phyloP scores from a whole-genome alignment of 2,888 invertebrate genomes.

The Dermolepida albohirtum region DNA sequence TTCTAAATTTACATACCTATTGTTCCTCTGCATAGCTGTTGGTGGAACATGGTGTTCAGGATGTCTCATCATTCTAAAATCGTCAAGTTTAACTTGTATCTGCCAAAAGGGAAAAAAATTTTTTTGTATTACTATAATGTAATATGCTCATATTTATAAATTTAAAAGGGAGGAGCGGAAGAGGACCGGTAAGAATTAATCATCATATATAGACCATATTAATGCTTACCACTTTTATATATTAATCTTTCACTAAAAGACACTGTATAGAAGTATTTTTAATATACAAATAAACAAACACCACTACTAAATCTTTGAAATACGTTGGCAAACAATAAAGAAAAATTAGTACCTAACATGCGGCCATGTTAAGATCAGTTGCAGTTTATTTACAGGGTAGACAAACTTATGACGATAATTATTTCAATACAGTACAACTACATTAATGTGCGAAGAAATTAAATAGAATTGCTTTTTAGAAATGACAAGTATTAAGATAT shows the following conservation, averaged over 20 bases:
- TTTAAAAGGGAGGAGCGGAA: slow-evolving; percentile 39
- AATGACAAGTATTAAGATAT: no score
- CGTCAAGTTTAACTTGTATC: slow-evolving; percentile 21
- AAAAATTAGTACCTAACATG: slow-evolving; percentile 83
- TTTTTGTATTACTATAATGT: slow-evolving; percentile 28
- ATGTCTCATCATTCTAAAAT: slow-evolving; percentile 63
- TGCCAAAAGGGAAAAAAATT: not conserved
- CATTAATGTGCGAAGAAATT: not conserved
- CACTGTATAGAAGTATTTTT: slow-evolving; percentile 37
- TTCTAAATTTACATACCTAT: slow-evolving; percentile 48
- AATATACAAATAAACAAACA: slow-evolving; percentile 62
- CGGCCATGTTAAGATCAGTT: slow-evolving; percentile 79
- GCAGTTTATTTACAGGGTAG: slow-evolving; percentile 40
- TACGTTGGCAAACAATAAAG: slow-evolving; percentile 84
- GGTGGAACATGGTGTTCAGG: slow-evolving; percentile 74
- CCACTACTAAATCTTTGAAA: slow-evolving; percentile 67
- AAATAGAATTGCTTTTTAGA: no score
- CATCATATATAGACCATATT: not conserved
- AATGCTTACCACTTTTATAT: slow-evolving; percentile 39
- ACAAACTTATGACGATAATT: slow-evolving; percentile 20
- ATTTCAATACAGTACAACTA: not conserved
- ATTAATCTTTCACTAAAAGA: slow-evolving; percentile 35
- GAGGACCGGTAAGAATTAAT: slow-evolving; percentile 35
- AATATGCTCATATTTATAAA: slow-evolving; percentile 12
- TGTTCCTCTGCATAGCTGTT: slow-evolving; percentile 76